Evolutionary conservation across 2,888 invertebrate species (phyloP).

Genomic region (Melikaiella ostensackeni): DNA sequence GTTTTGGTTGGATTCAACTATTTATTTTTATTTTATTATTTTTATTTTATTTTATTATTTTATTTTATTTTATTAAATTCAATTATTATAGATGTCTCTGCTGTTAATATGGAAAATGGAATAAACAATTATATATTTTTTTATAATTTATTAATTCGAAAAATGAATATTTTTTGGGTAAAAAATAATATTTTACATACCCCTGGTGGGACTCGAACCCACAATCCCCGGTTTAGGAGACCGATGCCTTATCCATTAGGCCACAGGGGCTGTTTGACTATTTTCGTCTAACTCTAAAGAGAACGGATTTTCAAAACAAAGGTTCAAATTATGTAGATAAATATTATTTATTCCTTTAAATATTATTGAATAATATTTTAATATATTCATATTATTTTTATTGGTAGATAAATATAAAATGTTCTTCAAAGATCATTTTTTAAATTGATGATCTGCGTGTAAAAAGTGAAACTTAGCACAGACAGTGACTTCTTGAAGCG

Average conservation of each 20-base stretch:
- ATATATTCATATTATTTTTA: neutral
- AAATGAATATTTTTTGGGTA: slow-evolving; percentile 42
- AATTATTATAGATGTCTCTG: no score
- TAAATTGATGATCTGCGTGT: neutral
- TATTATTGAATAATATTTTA: neutral
- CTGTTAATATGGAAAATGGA: neutral
- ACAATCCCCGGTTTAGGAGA: slow-evolving; percentile 92
- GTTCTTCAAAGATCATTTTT: neutral
- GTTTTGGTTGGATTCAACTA: no score
- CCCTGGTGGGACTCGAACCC: slow-evolving; percentile 93
- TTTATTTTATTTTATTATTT: no score
- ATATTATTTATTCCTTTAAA: neutral
- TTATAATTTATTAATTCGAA: neutral
- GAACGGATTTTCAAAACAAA: neutral
- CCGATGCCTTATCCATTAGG: slow-evolving; percentile 92
- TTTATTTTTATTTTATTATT: no score
- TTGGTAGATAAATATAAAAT: neutral
- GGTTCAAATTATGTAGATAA: neutral
- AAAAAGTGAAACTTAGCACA: slow-evolving; percentile 22
- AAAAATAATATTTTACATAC: slow-evolving; percentile 77
- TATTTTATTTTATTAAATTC: no score
- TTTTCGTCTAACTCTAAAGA: neutral
- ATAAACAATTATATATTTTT: neutral
- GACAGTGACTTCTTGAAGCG: slow-evolving; percentile 35
- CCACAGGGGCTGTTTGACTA: slow-evolving; percentile 83